Base-by-base conservation (phyloP, 2,113 vertebrate species). In the Chamaea fasciata region DNA sequence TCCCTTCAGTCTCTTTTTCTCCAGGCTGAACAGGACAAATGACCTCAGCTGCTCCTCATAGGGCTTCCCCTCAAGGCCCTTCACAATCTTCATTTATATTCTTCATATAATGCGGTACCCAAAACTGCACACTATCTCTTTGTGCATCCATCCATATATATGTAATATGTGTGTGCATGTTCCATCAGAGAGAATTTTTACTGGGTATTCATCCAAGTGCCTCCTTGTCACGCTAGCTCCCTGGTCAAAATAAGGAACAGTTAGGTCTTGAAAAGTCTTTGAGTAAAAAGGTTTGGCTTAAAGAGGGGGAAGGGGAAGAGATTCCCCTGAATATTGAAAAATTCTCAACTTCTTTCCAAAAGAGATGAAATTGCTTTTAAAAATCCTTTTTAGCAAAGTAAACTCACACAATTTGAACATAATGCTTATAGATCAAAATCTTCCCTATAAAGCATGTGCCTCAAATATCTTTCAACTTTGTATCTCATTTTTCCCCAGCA, bases 141-240 rank as follows among this genome's bases (percentile, higher is more conserved):
- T 18, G 24, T 33, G 7, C 7, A 10, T 70, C 13, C 1, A 2
- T 30, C 30, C 1, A 1, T 39, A 42, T 10, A 19, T 42, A 59
- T 27, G 5, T 27, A 80, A 28, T 37, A 30, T 23, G 15, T 26
- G 0, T 28, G 7, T 21, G 7, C 18, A 6, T 31, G 5, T 49
- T 92, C 41, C 24, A 42, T 23, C 12, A 47, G 12, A 59, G 7
- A 35, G 3, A 28, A 31, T 12, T 74, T 11, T 47, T 62, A 28
- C 18, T 21, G 28, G 39, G 2, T 33, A 52, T 30, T n/a, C 14
- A 35, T 60, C 62, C 44, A 44, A 27, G 20, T 41, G 7, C 60
- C 79, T 85, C 27, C 15, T 44, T 68, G 16, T 83, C 67, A 79
- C 4, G 3, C 17, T 56, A 73, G 8, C 11, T 73, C 13, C 2